phyloP scores from a whole-genome alignment of 2,113 vertebrate species.

The Pachyramphus minor region DNA sequence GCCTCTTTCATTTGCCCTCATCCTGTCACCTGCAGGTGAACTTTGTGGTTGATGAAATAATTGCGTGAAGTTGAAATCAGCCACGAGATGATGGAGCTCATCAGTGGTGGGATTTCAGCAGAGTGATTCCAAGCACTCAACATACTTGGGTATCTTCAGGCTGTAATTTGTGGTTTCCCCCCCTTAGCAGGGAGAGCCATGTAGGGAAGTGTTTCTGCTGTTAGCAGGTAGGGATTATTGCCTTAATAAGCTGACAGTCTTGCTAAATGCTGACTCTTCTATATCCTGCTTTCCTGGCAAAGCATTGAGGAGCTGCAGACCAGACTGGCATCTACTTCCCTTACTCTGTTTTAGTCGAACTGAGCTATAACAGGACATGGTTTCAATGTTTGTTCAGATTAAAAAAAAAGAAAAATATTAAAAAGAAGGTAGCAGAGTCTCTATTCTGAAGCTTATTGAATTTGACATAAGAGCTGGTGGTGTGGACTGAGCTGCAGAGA shows the following conservation, averaged over 20 bases:
- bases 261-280: slow-evolving; percentile 5
- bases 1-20: neutral
- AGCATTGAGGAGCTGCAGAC: neutral
- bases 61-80: neutral
- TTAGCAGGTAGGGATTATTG: neutral
- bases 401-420: no score
- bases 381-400: neutral
- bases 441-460: neutral
- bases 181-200: neutral
- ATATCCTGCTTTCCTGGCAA: neutral
- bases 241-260: neutral
- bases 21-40: neutral
- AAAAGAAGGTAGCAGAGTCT: neutral
- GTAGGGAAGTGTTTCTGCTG: neutral
- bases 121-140: neutral
- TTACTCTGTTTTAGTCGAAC: neutral
- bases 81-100: accelerated
- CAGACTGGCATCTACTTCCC: neutral
- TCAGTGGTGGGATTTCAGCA: neutral
- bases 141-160: neutral
- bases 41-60: neutral
- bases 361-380: neutral
- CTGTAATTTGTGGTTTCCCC: neutral
- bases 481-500: accelerated
- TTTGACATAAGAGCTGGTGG: neutral